Evolutionary conservation across 2,113 vertebrate genomes (phyloP), one percentile per base, ranked within the genome.

Genomic region (Gila orcuttii): DNA sequence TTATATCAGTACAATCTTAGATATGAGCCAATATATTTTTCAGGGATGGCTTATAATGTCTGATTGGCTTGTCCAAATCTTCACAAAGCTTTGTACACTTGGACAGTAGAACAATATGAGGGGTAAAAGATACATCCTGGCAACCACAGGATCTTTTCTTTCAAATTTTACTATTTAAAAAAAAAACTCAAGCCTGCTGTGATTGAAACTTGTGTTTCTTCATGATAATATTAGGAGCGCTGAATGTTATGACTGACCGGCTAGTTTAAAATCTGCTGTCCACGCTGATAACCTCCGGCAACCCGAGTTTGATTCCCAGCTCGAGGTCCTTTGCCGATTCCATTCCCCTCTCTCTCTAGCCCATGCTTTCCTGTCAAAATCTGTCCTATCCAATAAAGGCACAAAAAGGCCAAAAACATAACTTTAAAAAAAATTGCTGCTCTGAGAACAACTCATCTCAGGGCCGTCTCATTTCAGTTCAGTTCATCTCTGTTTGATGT

Each of bases 401-500:
- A 42, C 42, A 10, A 42, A 42, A 42, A 42, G 42, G 42, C 42
- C 42, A 42, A 42, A 42, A 9, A 42, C 42, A 42, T 42, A 9
- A 42, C 42, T 39, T 39, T 39, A 39, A 39, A 39, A 39, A 4
- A 39, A 39, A 39, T 39, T 42, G 42, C 39, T 1, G 3, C 39
- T 21, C 42, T 64, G 59, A 81, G 60, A 81, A 50, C 39, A 47
- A 78, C 21, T 62, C 33, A 12, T 42, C 12, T 68, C 50, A 45
- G 47, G 28, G 11, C 71, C 39, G 36, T 15, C 42, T 10, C 42
- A 62, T 73, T 52, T 31, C 77, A 74, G 13, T 73, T 73, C 52
- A 55, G 2, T 79, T 80, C 15, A 86, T 80, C 68, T 71, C 66
- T 73, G 62, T 82, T 64, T 66, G 64, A n/a, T 25, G 76, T 23